Conservation (phyloP, 2,888 invertebrate genomes). For the Tetranychus piercei region DNA sequence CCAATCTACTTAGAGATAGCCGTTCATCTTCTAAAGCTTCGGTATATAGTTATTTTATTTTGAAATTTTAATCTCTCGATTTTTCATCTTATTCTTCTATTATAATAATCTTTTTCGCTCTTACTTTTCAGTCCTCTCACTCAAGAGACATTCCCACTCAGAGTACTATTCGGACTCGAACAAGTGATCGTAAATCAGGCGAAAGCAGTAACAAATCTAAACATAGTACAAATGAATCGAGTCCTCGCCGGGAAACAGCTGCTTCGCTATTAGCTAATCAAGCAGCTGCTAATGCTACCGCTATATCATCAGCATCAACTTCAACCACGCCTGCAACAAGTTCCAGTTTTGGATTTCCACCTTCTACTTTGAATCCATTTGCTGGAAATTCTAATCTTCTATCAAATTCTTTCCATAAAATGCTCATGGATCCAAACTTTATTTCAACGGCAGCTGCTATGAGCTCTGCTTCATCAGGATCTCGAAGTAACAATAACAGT, state of each 20-base stretch:
- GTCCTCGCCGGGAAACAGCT: slow-evolving; percentile 22
- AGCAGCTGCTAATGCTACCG: slow-evolving; percentile 19
- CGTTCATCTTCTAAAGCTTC: slow-evolving; percentile 16
- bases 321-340: slow-evolving; percentile 29
- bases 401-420: slow-evolving; percentile 31
- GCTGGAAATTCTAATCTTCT: slow-evolving; percentile 30
- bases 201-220: background rate
- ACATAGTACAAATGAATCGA: background rate
- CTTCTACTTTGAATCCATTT: slow-evolving; percentile 29
- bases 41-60: slow-evolving; percentile 19
- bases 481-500: slow-evolving; percentile 7
- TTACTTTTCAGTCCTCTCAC: background rate
- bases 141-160: background rate
- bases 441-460: slow-evolving; percentile 20
- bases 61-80: no score
- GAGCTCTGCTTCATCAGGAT: slow-evolving; percentile 22
- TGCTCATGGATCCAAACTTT: slow-evolving; percentile 26
- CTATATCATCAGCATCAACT: slow-evolving; percentile 29
- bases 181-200: slow-evolving; percentile 9
- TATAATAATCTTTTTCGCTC: background rate
- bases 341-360: slow-evolving; percentile 28
- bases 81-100: background rate
- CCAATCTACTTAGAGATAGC: slow-evolving; percentile 49
- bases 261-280: slow-evolving; percentile 24
- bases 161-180: slow-evolving; percentile 10